Percentiles rank a stretch among this genome's conserved stretches.
phyloP scores from a whole-genome alignment of 2,113 vertebrate species.

The Charina bottae region DNA sequence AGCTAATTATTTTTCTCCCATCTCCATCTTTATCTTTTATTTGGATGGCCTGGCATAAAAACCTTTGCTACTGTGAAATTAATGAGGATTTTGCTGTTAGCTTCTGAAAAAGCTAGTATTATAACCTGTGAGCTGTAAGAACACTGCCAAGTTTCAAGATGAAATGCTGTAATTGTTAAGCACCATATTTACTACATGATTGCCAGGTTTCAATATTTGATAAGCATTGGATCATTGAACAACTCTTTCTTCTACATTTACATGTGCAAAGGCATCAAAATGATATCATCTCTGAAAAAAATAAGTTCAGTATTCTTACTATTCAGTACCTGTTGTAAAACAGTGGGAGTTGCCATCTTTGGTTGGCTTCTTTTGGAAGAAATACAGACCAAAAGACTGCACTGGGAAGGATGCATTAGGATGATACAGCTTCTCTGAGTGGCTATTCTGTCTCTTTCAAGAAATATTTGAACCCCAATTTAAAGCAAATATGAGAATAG shows the following conservation, averaged over 20 bases:
- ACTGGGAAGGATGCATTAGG: background rate
- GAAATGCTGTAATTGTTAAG: background rate
- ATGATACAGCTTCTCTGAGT: background rate
- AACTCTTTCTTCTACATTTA: background rate
- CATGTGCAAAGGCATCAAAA: background rate
- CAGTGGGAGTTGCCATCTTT: background rate
- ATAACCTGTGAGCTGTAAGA: constrained; percentile 22
- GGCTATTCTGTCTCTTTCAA: too few relatives aligned
- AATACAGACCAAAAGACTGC: accelerated
- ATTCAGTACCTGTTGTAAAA: background rate
- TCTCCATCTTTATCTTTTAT: constrained; percentile 13
- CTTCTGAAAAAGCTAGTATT: background rate
- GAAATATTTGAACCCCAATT: background rate
- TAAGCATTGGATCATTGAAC: constrained; percentile 14
- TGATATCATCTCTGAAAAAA: background rate
- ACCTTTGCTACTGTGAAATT: background rate
- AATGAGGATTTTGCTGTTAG: constrained; percentile 2
- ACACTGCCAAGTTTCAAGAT: constrained; percentile 8
- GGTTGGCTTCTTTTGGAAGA: constrained; percentile 11
- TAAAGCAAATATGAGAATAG: too few relatives aligned
- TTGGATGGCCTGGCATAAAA: background rate
- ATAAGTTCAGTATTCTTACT: background rate
- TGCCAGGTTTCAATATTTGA: background rate
- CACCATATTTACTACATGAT: constrained; percentile 10
- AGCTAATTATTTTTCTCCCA: constrained; percentile 13